Evolutionary conservation across 2,797 vertebrate species (phyloP).

Genomic region (Artibeus jamaicensis): DNA sequence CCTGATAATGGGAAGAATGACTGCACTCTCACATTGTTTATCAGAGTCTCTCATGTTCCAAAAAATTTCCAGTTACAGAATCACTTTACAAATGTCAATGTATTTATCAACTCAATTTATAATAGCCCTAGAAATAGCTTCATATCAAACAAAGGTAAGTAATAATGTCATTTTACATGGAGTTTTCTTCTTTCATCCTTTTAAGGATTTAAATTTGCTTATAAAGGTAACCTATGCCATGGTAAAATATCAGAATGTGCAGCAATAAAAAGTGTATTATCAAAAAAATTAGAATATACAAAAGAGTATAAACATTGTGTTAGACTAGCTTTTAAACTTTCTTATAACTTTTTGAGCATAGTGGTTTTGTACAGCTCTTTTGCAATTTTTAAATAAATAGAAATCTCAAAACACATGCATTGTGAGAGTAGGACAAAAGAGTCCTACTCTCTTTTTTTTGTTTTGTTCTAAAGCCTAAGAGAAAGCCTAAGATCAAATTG

Average conservation of each 20-base stretch:
- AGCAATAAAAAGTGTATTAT: not conserved
- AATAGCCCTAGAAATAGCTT: not conserved
- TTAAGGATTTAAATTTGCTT: not conserved
- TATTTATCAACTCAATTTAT: conserved; percentile 4
- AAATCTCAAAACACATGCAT: not conserved
- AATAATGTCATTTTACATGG: not conserved
- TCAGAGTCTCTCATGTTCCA: not conserved
- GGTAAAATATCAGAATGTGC: not conserved
- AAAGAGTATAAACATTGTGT: not conserved
- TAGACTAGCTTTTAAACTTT: not conserved
- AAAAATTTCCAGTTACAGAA: not conserved
- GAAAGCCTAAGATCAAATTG: too few relatives aligned
- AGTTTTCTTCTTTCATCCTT: not conserved
- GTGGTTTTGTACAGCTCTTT: not conserved
- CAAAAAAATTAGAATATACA: not conserved
- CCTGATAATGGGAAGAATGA: not conserved
- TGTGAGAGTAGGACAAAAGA: too few relatives aligned
- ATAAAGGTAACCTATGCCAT: not conserved
- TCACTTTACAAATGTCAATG: not conserved
- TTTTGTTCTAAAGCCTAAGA: not conserved
- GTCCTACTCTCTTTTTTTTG: not conserved
- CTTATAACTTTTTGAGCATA: not conserved
- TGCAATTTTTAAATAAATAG: not conserved
- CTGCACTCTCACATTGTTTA: not conserved
- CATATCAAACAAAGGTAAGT: not conserved